phyloP scores from a whole-genome alignment of 2,888 invertebrate genomes.

The Scrobipalpa atriplicella region DNA sequence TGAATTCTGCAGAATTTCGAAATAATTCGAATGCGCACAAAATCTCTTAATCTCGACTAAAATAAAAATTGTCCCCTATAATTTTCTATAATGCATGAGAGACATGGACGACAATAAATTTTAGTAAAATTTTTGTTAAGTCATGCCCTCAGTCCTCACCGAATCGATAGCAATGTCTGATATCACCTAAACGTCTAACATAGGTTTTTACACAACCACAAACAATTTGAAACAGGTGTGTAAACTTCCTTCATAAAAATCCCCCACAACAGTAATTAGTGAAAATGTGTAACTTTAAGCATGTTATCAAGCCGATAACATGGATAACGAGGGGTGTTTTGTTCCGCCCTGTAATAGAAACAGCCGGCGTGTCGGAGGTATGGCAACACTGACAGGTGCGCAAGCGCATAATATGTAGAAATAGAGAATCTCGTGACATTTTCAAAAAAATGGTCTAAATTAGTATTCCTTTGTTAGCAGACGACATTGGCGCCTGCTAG shows the following conservation, averaged over 20 bases:
- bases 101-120: no score
- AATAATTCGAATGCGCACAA: no score
- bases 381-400: slow-evolving; percentile 6
- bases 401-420: neutral
- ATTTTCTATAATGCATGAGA: no score
- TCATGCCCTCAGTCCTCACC: neutral
- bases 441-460: neutral
- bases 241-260: neutral
- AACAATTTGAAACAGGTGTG: neutral
- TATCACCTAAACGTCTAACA: no score
- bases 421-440: slow-evolving; percentile 1
- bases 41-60: no score
- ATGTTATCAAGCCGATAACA: slow-evolving; percentile 4
- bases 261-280: slow-evolving; percentile 1
- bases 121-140: no score
- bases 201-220: neutral
- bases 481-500: no score
- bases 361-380: slow-evolving; percentile 6
- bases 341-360: slow-evolving; percentile 1
- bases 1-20: neutral
- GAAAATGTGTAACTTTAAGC: slow-evolving; percentile 4
- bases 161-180: neutral
- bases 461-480: no score
- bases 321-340: slow-evolving; percentile 4
- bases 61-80: no score